Conservation (phyloP, 2,797 vertebrate genomes). For the Neopelma chrysocephalum region DNA sequence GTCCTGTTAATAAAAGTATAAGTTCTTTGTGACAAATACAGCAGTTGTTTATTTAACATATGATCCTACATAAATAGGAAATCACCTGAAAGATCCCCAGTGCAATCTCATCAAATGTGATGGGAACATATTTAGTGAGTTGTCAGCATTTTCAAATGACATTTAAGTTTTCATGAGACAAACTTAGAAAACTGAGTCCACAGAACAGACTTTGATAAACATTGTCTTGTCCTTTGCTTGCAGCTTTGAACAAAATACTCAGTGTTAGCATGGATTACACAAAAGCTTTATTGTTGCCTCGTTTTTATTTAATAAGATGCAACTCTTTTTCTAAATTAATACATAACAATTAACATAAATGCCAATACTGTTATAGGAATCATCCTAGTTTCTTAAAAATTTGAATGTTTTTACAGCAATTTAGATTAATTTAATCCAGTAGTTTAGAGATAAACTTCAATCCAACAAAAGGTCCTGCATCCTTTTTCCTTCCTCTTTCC, state of each 20-base stretch:
- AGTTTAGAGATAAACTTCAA: not conserved
- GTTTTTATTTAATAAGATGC: not conserved
- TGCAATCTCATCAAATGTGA: not conserved
- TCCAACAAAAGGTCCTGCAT: not conserved
- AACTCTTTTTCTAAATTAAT: not conserved
- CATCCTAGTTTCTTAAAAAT: not conserved
- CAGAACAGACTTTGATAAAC: not conserved
- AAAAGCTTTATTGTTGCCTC: not conserved
- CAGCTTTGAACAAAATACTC: not conserved
- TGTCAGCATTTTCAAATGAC: slow-evolving; percentile 38
- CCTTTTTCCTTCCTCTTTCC: slow-evolving; percentile 2
- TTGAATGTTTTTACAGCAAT: not conserved
- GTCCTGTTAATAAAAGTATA: not conserved
- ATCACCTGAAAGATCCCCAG: slow-evolving; percentile 28
- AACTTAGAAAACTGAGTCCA: not conserved
- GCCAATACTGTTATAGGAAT: not conserved
- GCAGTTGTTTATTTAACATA: not conserved
- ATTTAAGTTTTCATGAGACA: not conserved
- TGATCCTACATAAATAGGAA: slow-evolving; percentile 28
- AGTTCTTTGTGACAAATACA: slow-evolving; percentile 13
- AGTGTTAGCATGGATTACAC: not conserved
- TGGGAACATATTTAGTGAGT: slow-evolving; percentile 19
- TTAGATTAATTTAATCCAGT: not conserved
- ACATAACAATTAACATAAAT: not conserved
- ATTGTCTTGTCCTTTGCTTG: not conserved